These are phyloP conservation scores for Carassius gibelio DNA, from an alignment of 2,113 vertebrate genomes.

Conservation along the genomic window DNA sequence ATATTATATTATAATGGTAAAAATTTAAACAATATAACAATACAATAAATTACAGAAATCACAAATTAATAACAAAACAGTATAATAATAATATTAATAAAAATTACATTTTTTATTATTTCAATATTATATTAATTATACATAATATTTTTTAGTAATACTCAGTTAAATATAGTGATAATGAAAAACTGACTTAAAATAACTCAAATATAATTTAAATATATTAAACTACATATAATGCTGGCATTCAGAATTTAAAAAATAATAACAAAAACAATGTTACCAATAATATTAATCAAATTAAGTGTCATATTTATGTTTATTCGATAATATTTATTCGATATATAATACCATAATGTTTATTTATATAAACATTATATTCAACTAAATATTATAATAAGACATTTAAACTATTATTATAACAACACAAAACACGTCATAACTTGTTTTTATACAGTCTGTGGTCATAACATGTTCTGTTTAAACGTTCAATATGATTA, in stretches of 20 bases:
- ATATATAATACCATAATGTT: neutral
- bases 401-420: neutral
- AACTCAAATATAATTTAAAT: neutral
- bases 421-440: neutral
- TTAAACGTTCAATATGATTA: neutral
- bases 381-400: neutral
- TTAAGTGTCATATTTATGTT: neutral
- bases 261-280: neutral
- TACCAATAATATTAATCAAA: neutral
- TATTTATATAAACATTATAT: neutral
- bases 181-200: neutral
- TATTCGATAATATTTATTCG: neutral
- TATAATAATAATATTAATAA: neutral
- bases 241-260: neutral
- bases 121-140: neutral
- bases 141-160: neutral
- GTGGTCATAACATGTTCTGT: neutral
- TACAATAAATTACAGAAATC: neutral
- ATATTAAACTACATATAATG: neutral
- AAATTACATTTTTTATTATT: neutral
- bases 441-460: no score
- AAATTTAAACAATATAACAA: neutral
- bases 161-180: neutral
- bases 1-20: neutral
- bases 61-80: neutral